Conservation (phyloP, 1,140 invertebrate species). For the Onthophagus taurus region DNA sequence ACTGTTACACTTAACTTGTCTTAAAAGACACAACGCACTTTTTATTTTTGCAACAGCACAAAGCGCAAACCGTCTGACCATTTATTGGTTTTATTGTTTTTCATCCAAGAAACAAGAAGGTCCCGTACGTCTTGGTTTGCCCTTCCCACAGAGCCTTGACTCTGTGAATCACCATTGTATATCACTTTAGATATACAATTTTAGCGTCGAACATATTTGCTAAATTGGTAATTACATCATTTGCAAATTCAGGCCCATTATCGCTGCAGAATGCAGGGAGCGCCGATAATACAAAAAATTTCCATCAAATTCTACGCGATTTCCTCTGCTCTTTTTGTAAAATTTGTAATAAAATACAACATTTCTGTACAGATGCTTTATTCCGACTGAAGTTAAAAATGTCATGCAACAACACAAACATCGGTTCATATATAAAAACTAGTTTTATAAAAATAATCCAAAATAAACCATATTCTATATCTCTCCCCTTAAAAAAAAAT, state of each 20-base stretch:
- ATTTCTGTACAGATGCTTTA: too few species aligned
- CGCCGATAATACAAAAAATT: slow-evolving; percentile 1
- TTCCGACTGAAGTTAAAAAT: too few species aligned
- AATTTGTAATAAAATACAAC: too few species aligned
- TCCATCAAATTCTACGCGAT: slow-evolving; percentile 1
- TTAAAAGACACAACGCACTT: too few species aligned
- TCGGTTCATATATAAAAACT: too few species aligned
- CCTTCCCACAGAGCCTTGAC: neutral
- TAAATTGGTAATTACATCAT: neutral
- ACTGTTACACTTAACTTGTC: too few species aligned
- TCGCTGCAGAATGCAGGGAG: neutral
- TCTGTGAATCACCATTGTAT: too few species aligned
- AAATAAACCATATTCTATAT: too few species aligned
- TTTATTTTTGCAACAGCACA: neutral
- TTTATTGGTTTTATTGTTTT: neutral
- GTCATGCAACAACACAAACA: too few species aligned
- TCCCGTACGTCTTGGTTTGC: neutral
- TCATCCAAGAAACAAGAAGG: too few species aligned
- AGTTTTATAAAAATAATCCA: too few species aligned
- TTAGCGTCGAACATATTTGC: neutral
- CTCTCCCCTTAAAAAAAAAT: too few species aligned
- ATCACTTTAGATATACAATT: neutral
- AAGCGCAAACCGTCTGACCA: neutral
- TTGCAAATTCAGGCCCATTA: neutral
- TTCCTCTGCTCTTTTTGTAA: neutral